Conservation (phyloP, 2,888 invertebrate genomes). For the Parasteatoda lunata region DNA sequence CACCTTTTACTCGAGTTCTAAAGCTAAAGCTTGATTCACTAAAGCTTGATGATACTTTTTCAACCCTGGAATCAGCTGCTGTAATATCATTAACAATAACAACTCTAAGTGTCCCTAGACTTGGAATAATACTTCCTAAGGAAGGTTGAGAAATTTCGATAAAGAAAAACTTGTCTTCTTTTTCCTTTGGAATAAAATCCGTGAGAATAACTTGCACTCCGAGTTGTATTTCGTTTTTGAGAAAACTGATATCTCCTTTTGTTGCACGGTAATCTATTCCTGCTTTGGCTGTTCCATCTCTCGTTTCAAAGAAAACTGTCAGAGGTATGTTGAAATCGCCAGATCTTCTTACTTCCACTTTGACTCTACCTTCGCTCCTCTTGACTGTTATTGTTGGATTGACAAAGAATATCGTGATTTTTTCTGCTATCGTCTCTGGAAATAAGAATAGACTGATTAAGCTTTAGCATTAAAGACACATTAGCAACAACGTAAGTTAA, state of each 20-base stretch:
- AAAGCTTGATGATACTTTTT: too few relatives aligned
- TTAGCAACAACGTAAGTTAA: too few relatives aligned
- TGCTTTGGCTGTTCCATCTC: conserved; percentile 25
- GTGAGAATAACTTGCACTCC: not conserved
- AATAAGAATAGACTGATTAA: not conserved
- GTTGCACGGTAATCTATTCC: conserved; percentile 23
- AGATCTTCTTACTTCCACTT: conserved; percentile 8
- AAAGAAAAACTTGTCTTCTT: not conserved
- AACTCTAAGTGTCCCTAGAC: not conserved
- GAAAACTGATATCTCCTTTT: conserved; percentile 8
- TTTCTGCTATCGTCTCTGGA: not conserved
- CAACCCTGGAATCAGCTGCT: too few relatives aligned
- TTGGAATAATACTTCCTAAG: not conserved
- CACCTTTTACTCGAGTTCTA: too few relatives aligned
- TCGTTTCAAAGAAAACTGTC: not conserved
- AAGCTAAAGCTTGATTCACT: too few relatives aligned
- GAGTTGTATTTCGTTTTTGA: not conserved
- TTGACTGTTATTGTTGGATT: not conserved
- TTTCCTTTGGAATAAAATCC: not conserved
- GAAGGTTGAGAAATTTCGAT: conserved; percentile 10
- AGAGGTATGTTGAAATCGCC: not conserved
- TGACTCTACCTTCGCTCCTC: not conserved
- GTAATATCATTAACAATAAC: too few relatives aligned
- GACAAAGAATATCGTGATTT: conserved; percentile 11
- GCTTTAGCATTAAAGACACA: not conserved